phyloP scores from a whole-genome alignment of 2,888 invertebrate species.

The Aphidius colemani region DNA sequence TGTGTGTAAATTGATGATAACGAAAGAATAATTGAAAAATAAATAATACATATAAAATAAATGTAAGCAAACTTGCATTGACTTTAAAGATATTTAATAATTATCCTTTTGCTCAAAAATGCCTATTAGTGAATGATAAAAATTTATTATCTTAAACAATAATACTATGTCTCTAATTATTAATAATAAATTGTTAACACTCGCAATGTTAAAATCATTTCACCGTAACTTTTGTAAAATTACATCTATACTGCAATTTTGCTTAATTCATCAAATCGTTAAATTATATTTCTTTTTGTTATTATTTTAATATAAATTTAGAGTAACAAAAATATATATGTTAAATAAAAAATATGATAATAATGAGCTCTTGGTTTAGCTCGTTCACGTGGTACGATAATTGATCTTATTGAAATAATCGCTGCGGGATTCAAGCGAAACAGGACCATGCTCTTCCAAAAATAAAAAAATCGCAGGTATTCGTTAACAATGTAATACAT shows the following conservation, averaged over 20 bases:
- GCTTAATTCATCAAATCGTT: background rate
- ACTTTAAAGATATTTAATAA: too few relatives aligned
- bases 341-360: too few relatives aligned
- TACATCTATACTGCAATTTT: background rate
- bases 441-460: conserved; percentile 25
- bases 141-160: too few relatives aligned
- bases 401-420: conserved; percentile 33
- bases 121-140: too few relatives aligned
- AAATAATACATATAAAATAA: too few relatives aligned
- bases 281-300: background rate
- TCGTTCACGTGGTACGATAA: conserved; percentile 33
- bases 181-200: background rate
- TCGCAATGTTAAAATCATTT: conserved; percentile 2
- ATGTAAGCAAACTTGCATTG: too few relatives aligned
- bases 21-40: too few relatives aligned
- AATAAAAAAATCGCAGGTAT: conserved; percentile 1
- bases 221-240: too few relatives aligned
- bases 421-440: conserved; percentile 18
- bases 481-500: conserved; percentile 36
- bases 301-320: conserved; percentile 2
- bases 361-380: conserved; percentile 22
- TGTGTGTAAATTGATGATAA: too few relatives aligned
- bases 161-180: too few relatives aligned
- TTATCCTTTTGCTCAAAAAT: too few relatives aligned
- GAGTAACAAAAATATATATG: conserved; percentile 10